These are phyloP conservation scores for Enteromius afrohamiltoni DNA, from an alignment of 2,797 vertebrate species.

Conservation along the genomic window DNA sequence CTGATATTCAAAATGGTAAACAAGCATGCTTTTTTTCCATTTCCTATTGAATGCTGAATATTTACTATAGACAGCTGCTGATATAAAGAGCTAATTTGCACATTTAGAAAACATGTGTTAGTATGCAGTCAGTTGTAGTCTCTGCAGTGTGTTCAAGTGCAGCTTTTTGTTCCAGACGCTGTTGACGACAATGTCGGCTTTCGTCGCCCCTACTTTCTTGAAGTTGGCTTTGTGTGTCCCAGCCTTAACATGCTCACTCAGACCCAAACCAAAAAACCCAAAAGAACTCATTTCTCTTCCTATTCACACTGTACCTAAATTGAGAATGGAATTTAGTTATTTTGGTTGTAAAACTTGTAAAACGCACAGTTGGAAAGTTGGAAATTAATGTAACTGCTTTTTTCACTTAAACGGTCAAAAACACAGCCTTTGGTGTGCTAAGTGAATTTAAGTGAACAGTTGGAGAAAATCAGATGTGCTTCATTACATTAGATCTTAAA, in stretches of 20 bases:
- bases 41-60: no score
- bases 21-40: no score
- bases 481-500: not conserved
- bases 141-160: no score
- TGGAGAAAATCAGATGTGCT: not conserved
- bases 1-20: no score
- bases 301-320: not conserved
- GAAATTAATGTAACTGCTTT: not conserved
- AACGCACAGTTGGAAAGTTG: not conserved
- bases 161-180: no score
- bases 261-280: not conserved
- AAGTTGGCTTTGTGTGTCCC: no score
- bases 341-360: not conserved
- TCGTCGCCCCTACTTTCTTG: no score
- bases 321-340: not conserved
- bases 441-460: not conserved
- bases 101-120: no score
- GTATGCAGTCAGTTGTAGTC: no score
- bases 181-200: no score
- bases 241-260: not conserved
- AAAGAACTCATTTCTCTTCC: not conserved
- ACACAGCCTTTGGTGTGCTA: not conserved
- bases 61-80: no score
- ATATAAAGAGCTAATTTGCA: no score
- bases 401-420: not conserved